phyloP scores from a whole-genome alignment of 2,797 vertebrate genomes.

The Rhabdophis nuchalis region DNA sequence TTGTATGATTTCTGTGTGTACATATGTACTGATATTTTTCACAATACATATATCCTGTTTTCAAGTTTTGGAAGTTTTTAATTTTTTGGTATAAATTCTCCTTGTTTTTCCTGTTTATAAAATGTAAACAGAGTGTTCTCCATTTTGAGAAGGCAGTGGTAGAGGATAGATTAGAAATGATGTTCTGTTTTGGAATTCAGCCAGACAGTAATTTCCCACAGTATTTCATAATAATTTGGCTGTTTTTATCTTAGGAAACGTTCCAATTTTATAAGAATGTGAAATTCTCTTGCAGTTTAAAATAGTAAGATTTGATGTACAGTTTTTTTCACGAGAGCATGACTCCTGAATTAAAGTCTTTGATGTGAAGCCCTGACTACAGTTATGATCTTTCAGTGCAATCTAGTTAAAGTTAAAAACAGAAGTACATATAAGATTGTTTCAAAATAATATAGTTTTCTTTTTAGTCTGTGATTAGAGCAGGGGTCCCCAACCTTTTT shows the following conservation, averaged over 20 bases:
- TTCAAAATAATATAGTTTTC: background rate
- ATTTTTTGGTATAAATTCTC: background rate
- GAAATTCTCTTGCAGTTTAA: background rate
- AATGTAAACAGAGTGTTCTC: background rate
- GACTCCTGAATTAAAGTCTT: background rate
- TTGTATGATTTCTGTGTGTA: background rate
- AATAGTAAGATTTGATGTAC: background rate
- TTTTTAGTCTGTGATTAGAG: background rate
- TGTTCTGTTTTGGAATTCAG: background rate
- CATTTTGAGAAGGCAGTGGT: background rate
- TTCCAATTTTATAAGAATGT: background rate
- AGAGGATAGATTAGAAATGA: background rate
- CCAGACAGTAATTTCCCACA: slow-evolving; percentile 14
- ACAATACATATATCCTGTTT: background rate
- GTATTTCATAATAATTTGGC: background rate
- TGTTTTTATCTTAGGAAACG: background rate
- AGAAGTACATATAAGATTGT: background rate
- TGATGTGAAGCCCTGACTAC: background rate
- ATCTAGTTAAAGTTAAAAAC: background rate
- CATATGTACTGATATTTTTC: background rate
- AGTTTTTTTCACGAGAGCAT: background rate
- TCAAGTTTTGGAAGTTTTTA: background rate
- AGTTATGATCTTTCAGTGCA: background rate
- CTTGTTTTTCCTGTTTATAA: background rate
- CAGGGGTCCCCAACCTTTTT: too few species aligned